A percentile compares a stretch with the other conserved stretches of the same genome.
These are phyloP conservation scores for Australoheros scitulus DNA, from an alignment of 2,113 vertebrate species.

Conservation along the genomic window DNA sequence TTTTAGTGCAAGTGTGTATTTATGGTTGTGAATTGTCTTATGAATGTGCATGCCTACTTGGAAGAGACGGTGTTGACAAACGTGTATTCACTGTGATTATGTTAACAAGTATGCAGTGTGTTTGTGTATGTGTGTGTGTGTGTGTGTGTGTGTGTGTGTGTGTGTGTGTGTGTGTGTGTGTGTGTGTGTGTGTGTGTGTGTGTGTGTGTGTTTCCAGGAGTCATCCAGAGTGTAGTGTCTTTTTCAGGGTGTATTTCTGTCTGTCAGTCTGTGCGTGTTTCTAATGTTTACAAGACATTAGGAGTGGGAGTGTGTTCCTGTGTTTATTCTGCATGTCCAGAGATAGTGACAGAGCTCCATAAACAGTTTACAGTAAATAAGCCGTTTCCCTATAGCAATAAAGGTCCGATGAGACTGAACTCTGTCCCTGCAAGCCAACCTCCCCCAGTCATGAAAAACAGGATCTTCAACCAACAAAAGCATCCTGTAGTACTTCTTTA, in stretches of 20 bases:
- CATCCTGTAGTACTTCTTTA: slow-evolving; percentile 61
- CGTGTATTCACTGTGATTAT: slow-evolving; percentile 62
- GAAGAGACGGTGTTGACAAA: slow-evolving; percentile 50
- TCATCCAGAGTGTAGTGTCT: slow-evolving; percentile 48
- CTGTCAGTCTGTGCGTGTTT: slow-evolving; percentile 63
- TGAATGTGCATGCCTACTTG: slow-evolving; percentile 37
- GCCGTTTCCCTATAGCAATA: slow-evolving; percentile 74
- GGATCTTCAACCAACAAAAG: slow-evolving; percentile 60
- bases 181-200: slow-evolving; percentile 20
- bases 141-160: slow-evolving; percentile 17
- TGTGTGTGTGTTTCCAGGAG: slow-evolving; percentile 8
- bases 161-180: slow-evolving; percentile 14
- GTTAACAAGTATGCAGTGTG: slow-evolving; percentile 55
- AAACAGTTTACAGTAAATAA: slow-evolving; percentile 81
- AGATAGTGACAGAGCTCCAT: slow-evolving; percentile 76
- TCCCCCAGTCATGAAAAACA: slow-evolving; percentile 60
- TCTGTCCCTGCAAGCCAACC: slow-evolving; percentile 62
- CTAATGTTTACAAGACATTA: slow-evolving; percentile 75
- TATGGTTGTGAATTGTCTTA: slow-evolving; percentile 58
- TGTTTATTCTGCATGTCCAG: slow-evolving; percentile 75
- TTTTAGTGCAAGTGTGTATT: slow-evolving; percentile 57
- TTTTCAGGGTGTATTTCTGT: slow-evolving; percentile 53
- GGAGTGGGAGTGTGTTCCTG: slow-evolving; percentile 79
- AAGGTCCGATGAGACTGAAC: slow-evolving; percentile 78
- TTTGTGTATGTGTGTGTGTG: slow-evolving; percentile 23